phyloP scores from a whole-genome alignment of 2,113 vertebrate species.

The Hipposideros armiger region DNA sequence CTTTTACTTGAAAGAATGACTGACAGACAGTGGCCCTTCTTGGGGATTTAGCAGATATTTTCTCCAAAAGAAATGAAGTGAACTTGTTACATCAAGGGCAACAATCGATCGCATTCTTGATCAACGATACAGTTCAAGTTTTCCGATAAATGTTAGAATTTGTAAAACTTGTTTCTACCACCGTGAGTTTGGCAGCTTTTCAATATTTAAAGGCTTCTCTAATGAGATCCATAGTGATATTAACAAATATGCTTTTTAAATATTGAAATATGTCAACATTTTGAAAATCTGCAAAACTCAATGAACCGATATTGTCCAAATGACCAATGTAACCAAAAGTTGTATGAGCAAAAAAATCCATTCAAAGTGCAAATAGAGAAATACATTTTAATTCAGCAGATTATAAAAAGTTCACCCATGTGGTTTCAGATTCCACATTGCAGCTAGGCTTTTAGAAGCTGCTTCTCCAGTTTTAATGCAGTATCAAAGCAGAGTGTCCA shows the following conservation, averaged over 20 bases:
- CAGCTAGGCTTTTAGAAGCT: background rate
- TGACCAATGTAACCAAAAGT: background rate
- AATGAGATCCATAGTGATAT: background rate
- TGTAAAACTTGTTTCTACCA: background rate
- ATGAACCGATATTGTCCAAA: background rate
- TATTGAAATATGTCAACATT: background rate
- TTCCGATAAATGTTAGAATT: background rate
- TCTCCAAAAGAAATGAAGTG: background rate
- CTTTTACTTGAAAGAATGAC: background rate
- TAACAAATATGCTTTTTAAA: background rate
- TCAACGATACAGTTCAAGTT: background rate
- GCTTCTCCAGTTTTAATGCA: background rate
- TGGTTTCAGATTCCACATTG: constrained; percentile 25
- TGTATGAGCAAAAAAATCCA: background rate
- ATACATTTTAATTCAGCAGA: background rate
- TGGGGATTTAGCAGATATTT: too few relatives aligned
- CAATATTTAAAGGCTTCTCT: background rate
- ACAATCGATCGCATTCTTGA: background rate
- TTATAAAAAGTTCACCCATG: background rate
- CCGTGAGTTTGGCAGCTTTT: background rate
- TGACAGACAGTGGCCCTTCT: background rate
- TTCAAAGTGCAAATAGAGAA: background rate
- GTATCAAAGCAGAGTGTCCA: background rate
- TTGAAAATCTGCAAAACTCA: background rate
- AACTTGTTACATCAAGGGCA: background rate